phyloP scores from a whole-genome alignment of 1,140 invertebrate genomes.

The Ceratosolen solmsi region DNA sequence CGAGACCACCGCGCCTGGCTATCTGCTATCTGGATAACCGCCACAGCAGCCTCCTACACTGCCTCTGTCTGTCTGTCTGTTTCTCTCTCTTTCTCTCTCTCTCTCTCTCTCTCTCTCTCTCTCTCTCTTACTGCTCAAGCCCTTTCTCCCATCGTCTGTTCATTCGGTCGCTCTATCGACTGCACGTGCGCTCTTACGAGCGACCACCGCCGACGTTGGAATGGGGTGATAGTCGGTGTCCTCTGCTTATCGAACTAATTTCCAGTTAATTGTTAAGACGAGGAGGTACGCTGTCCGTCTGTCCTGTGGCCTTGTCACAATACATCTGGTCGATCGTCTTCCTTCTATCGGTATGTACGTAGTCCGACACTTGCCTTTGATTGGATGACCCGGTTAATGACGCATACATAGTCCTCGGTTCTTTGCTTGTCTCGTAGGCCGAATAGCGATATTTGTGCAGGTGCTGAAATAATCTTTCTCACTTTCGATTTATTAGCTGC shows the following conservation, averaged over 20 bases:
- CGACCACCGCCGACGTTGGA: background rate
- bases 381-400: constrained; percentile 11
- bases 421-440: background rate
- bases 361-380: constrained; percentile 7
- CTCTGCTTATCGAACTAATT: constrained; percentile 60
- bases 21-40: constrained; percentile 73
- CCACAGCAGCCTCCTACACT: constrained; percentile 61
- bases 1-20: constrained; percentile 70
- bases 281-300: background rate
- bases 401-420: background rate
- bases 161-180: background rate
- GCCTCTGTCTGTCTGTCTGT: constrained; percentile 35
- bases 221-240: constrained; percentile 48
- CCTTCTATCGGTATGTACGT: background rate
- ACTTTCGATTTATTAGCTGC: background rate
- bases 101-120: too few relatives aligned
- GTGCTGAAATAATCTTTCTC: background rate
- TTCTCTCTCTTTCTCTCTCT: constrained; percentile 21
- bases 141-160: background rate
- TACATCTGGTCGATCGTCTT: constrained; percentile 34
- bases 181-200: background rate
- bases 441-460: background rate
- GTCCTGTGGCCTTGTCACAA: background rate
- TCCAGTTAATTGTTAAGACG: constrained; percentile 56
- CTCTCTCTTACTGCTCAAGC: too few relatives aligned